Evolutionary conservation across 2,888 invertebrate species (phyloP).

Genomic region (Diaprepes abbreviatus): DNA sequence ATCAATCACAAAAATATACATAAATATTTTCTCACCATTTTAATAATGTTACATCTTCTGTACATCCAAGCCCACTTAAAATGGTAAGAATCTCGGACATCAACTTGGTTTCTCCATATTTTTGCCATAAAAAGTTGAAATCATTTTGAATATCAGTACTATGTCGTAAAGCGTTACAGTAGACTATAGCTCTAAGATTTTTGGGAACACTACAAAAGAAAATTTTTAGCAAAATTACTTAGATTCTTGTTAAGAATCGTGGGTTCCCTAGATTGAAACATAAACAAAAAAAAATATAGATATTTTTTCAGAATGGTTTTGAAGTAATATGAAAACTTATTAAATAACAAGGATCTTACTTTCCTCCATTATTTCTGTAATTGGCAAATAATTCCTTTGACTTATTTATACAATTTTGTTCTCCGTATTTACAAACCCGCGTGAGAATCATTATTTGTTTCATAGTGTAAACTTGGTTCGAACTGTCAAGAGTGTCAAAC

Average conservation of each 20-base stretch:
- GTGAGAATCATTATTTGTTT: constrained; percentile 72
- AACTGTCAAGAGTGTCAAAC: constrained; percentile 19
- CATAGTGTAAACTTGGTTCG: constrained; percentile 70
- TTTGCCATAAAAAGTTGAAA: constrained; percentile 76
- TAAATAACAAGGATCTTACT: too few relatives aligned
- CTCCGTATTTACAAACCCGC: constrained; percentile 75
- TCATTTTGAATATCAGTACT: constrained; percentile 69
- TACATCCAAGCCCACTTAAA: constrained; percentile 78
- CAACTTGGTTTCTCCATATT: constrained; percentile 71
- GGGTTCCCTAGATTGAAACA: too few relatives aligned
- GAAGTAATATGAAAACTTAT: too few relatives aligned
- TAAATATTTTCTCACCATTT: constrained; percentile 52
- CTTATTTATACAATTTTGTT: constrained; percentile 72
- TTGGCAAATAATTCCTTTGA: constrained; percentile 63
- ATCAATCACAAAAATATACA: too few relatives aligned
- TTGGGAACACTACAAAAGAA: constrained; percentile 69
- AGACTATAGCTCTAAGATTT: constrained; percentile 79
- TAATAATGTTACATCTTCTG: constrained; percentile 71
- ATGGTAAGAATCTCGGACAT: constrained; percentile 80
- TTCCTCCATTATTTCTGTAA: constrained; percentile 27
- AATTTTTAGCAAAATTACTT: too few relatives aligned
- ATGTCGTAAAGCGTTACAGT: constrained; percentile 81
- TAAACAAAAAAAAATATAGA: too few relatives aligned
- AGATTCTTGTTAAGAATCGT: too few relatives aligned
- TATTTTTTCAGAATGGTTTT: too few relatives aligned